A percentile compares a stretch with the other conserved stretches of the same genome.
Conservation (phyloP, 1,140 invertebrate species). For the Pentalonia nigronervosa region DNA sequence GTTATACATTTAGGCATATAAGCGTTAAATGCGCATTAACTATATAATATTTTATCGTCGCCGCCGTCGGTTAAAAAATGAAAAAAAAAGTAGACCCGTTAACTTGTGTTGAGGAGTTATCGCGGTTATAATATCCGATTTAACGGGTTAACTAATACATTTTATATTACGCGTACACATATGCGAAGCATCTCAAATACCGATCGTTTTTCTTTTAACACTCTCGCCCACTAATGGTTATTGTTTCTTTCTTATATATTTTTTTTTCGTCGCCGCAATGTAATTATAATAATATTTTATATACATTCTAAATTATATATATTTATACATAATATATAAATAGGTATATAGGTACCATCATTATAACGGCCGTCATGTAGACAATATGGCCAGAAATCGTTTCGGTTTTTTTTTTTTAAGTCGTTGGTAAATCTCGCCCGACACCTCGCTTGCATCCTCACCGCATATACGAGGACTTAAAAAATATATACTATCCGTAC, state of each 20-base stretch:
- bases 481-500: background rate
- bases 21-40: background rate
- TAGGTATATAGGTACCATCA: background rate
- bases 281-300: conserved; percentile 37
- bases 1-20: background rate
- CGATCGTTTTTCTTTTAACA: conserved; percentile 50
- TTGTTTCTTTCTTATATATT: conserved; percentile 1
- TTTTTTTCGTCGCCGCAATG: background rate
- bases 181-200: background rate
- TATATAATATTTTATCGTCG: background rate
- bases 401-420: background rate
- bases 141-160: conserved; percentile 9
- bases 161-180: background rate
- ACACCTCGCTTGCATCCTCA: background rate
- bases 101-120: background rate
- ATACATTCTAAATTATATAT: conserved; percentile 16
- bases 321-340: background rate
- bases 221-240: conserved; percentile 20
- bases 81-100: background rate
- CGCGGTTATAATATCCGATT: conserved; percentile 26
- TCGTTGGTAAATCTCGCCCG: conserved; percentile 20
- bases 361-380: background rate
- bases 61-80: background rate
- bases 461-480: background rate
- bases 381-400: background rate